Evolutionary conservation across 2,888 invertebrate species (phyloP).

Genomic region (Eupeodes latifasciatus): DNA sequence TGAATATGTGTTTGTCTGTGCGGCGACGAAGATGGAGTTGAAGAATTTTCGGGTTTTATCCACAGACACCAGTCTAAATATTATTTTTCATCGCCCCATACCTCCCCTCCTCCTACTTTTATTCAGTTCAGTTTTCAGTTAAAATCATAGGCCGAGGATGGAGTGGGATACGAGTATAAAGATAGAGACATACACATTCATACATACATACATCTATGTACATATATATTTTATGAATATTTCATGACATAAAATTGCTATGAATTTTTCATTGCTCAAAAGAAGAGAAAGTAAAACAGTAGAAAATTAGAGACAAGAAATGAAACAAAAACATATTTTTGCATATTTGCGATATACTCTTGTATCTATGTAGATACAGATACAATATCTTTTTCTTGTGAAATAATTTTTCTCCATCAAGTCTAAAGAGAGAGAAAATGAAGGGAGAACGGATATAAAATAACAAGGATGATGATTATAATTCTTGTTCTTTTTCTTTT

Average conservation of each 20-base stretch:
- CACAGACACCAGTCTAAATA: constrained; percentile 3
- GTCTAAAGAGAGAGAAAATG: constrained; percentile 3
- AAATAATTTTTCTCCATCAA: background rate
- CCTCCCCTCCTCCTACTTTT: background rate
- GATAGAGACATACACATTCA: background rate
- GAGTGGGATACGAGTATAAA: constrained; percentile 9
- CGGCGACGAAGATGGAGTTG: background rate
- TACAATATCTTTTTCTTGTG: background rate
- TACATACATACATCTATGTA: background rate
- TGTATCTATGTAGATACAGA: background rate
- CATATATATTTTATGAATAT: constrained; percentile 73
- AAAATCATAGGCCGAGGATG: background rate
- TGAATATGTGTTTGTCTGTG: background rate
- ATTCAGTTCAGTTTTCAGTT: constrained; percentile 16
- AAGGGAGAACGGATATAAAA: constrained; percentile 4
- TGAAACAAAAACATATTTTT: constrained; percentile 44
- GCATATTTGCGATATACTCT: constrained; percentile 47
- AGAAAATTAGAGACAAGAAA: constrained; percentile 58
- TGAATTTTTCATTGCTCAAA: constrained; percentile 69
- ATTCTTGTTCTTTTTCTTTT: constrained; percentile 1
- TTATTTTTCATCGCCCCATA: background rate
- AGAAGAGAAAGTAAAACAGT: constrained; percentile 61
- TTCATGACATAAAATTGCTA: constrained; percentile 76
- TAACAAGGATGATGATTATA: constrained; percentile 41
- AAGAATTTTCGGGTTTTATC: constrained; percentile 16